A percentile compares a stretch with the other conserved stretches of the same genome.
phyloP scores from a whole-genome alignment of 2,797 vertebrate genomes.

The Scyliorhinus canicula region DNA sequence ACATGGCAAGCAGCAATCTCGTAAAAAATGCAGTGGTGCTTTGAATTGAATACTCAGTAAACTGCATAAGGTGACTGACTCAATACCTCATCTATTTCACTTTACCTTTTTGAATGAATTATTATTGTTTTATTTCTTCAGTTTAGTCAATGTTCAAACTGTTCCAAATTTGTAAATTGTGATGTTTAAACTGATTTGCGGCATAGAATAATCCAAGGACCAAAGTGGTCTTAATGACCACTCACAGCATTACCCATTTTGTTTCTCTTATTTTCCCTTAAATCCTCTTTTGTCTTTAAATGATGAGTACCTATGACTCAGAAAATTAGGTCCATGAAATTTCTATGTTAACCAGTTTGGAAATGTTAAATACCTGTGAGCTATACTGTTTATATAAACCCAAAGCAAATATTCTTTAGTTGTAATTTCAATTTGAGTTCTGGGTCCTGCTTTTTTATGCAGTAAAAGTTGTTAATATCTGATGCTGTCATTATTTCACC shows the following conservation, averaged over 20 bases:
- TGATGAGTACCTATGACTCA: not conserved
- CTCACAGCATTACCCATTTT: not conserved
- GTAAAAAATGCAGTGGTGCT: constrained; percentile 33
- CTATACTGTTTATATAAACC: not conserved
- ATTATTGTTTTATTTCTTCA: constrained; percentile 15
- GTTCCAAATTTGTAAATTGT: not conserved
- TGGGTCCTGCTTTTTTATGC: not conserved
- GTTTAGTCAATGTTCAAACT: not conserved
- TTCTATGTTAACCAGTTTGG: not conserved
- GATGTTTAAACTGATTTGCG: not conserved
- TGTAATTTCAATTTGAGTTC: not conserved
- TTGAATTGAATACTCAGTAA: constrained; percentile 10
- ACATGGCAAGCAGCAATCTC: not conserved
- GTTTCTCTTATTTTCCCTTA: not conserved
- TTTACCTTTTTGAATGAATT: not conserved
- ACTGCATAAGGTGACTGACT: constrained; percentile 16
- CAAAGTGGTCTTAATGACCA: not conserved
- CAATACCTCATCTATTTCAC: constrained; percentile 9
- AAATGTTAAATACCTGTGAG: not conserved
- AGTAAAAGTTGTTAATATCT: not conserved
- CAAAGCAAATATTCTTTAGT: not conserved
- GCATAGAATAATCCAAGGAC: not conserved
- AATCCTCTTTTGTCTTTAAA: not conserved
- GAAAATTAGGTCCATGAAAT: not conserved
- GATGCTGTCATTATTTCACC: not conserved